Evolutionary conservation across 1,140 invertebrate genomes (phyloP).

Genomic region (Fragariocoptes setiger): DNA sequence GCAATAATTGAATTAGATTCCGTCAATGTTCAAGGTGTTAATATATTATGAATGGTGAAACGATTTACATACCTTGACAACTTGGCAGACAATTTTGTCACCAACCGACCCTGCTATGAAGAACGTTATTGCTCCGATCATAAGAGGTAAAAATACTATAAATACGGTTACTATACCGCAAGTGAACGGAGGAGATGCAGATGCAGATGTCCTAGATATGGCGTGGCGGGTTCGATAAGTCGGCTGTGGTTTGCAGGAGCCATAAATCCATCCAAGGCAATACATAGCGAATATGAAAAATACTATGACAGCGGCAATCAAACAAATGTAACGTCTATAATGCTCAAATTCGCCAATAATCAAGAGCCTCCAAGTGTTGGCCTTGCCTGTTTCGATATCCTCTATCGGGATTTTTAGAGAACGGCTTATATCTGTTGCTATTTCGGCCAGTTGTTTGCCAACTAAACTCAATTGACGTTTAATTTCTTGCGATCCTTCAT

Average conservation of each 20-base stretch:
- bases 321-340: slow-evolving; percentile 3
- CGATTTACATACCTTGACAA: too few relatives aligned
- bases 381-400: slow-evolving; percentile 2
- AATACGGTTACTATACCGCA: slow-evolving; percentile 7
- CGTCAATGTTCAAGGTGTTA: too few relatives aligned
- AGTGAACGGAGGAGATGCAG: slow-evolving; percentile 1
- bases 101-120: slow-evolving; percentile 5
- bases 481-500: slow-evolving; percentile 8
- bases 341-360: slow-evolving; percentile 6
- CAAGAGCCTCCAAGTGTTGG: not conserved
- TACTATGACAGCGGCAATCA: slow-evolving; percentile 2
- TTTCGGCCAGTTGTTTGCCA: slow-evolving; percentile 2
- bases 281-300: slow-evolving; percentile 6
- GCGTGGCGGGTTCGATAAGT: slow-evolving; percentile 4
- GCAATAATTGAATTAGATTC: too few relatives aligned
- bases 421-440: slow-evolving; percentile 5
- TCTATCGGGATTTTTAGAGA: slow-evolving; percentile 1
- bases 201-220: slow-evolving; percentile 4
- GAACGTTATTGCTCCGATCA: slow-evolving; percentile 4
- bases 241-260: slow-evolving; percentile 8
- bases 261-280: slow-evolving; percentile 5
- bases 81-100: slow-evolving; percentile 6
- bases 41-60: too few relatives aligned
- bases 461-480: slow-evolving; percentile 4
- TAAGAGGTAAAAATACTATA: slow-evolving; percentile 3